Percentiles rank a stretch among this genome's conserved stretches.
phyloP scores from a whole-genome alignment of 2,888 invertebrate genomes.

The Ormia ochracea region DNA sequence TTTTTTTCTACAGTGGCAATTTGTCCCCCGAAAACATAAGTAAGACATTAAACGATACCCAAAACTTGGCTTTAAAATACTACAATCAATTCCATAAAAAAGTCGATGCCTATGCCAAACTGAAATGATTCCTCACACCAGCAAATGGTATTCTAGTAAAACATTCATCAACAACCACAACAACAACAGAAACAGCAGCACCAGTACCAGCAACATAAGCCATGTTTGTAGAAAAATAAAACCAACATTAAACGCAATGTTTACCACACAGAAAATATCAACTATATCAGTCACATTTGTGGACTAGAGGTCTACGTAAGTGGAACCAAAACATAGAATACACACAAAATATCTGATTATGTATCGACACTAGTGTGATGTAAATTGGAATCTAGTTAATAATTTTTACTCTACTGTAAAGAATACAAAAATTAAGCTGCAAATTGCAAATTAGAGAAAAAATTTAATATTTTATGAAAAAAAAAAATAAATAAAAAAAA shows the following conservation, averaged over 20 bases:
- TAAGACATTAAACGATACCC: conserved; percentile 84
- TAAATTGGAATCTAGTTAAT: conserved; percentile 58
- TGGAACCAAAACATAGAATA: neutral
- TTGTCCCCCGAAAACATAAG: conserved; percentile 87
- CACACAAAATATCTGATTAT: conserved; percentile 30
- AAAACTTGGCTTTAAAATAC: conserved; percentile 82
- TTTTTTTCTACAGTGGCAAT: conserved; percentile 80
- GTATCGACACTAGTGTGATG: conserved; percentile 41
- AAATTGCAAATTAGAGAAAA: conserved; percentile 44
- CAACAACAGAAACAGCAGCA: conserved; percentile 19
- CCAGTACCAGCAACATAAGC: conserved; percentile 38
- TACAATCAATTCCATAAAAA: conserved; percentile 88
- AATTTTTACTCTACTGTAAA: conserved; percentile 52
- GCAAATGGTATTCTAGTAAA: conserved; percentile 33
- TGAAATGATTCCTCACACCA: conserved; percentile 79
- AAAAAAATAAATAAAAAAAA: conserved; percentile 20
- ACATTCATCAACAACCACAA: conserved; percentile 45
- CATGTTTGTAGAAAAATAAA: conserved; percentile 52
- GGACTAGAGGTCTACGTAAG: conserved; percentile 27
- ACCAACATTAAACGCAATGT: conserved; percentile 14
- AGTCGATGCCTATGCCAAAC: conserved; percentile 84
- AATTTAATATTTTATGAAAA: conserved; percentile 51
- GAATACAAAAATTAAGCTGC: conserved; percentile 29
- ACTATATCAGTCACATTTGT: conserved; percentile 34
- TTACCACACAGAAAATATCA: neutral